Percentiles rank a stretch among this genome's conserved stretches.
Conservation (phyloP, 2,113 vertebrate species). For the Pteropus alecto region DNA sequence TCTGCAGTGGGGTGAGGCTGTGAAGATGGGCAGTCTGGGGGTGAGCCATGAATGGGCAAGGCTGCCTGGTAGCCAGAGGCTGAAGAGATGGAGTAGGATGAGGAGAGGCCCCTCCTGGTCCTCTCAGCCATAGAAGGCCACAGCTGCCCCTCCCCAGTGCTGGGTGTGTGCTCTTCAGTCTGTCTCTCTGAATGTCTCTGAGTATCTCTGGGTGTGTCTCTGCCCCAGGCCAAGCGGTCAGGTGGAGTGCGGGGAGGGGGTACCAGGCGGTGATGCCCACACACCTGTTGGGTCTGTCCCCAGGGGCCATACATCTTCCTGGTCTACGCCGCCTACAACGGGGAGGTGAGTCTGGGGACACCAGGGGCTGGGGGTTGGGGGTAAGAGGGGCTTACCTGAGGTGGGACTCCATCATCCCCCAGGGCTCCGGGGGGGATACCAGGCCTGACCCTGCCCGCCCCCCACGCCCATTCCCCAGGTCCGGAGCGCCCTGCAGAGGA, state of each 20-base stretch:
- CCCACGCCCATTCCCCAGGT: accelerated
- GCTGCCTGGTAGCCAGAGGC: neutral
- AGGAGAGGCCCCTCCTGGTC: neutral
- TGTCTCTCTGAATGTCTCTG: neutral
- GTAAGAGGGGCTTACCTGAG: neutral
- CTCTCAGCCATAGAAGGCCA: neutral
- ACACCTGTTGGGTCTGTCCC: conserved; percentile 46
- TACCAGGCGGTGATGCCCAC: neutral
- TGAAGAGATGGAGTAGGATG: neutral
- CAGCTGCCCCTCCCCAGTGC: neutral
- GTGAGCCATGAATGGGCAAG: accelerated
- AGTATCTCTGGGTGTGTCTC: neutral
- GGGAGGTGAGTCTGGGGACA: conserved; percentile 85
- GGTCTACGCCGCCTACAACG: conserved; percentile 91
- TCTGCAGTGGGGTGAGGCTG: neutral
- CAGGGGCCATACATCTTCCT: conserved; percentile 95
- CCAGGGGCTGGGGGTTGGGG: accelerated
- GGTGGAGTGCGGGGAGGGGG: neutral
- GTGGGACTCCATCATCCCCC: neutral
- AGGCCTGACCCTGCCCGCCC: neutral
- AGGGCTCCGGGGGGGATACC: neutral
- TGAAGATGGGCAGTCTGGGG: neutral
- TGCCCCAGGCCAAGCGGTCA: neutral
- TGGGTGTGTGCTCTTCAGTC: neutral
- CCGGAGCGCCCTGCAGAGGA: conserved; percentile 88